Base-by-base conservation (phyloP, 1,140 invertebrate genomes). In the Aculops lycopersici region DNA sequence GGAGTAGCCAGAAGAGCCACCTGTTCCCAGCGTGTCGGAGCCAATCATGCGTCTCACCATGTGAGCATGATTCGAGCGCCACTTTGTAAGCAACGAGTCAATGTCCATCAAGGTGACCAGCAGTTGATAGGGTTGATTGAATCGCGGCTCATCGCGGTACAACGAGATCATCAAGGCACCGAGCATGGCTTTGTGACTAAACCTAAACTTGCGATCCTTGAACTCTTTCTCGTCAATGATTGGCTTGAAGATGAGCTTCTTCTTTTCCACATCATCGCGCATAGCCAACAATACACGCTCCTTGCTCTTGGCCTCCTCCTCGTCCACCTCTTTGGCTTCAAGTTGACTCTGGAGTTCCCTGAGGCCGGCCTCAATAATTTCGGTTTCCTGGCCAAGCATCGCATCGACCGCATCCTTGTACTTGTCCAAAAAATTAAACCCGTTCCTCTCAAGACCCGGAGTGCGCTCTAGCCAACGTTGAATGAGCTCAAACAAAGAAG, bases 31-130 rank as follows among this genome's bases (percentile, higher is more conserved):
- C 52, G 84, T 80, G 53, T 86, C 80, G 2, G 79, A 84, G 4
- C 90, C 90, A 48, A 98, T 83, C 86, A 97, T 95, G 53, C 88
- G 66, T 57, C 95, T 86, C n/a, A 95, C 90, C 71, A 97, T 76
- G 47, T 90, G 70, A 17, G 95, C 77, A 54, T 98, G 90, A 59
- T 94, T 95, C 58, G 92, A 94, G 61, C 90, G 67, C 90, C 90
- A 97, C 60, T 95, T 95, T n/a, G 84, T 94, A 46, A 97, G 79
- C 38, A 92, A 62, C 1, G 83, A 81, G 61, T 97, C 90, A 21
- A 97, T 88, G 54, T 97, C 86, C 77, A 92, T 92, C 1, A 97
- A 65, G 3, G 81, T 62, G 0, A 71, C 78, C 1, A 97, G 62
- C 38, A 97, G 66, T 56, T 92, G 84, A 63, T 88, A 83, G 0